A percentile compares a stretch with the other conserved stretches of the same genome.
These are phyloP conservation scores for Erinaceus europaeus DNA, from an alignment of 2,113 vertebrate species.

Conservation along the genomic window DNA sequence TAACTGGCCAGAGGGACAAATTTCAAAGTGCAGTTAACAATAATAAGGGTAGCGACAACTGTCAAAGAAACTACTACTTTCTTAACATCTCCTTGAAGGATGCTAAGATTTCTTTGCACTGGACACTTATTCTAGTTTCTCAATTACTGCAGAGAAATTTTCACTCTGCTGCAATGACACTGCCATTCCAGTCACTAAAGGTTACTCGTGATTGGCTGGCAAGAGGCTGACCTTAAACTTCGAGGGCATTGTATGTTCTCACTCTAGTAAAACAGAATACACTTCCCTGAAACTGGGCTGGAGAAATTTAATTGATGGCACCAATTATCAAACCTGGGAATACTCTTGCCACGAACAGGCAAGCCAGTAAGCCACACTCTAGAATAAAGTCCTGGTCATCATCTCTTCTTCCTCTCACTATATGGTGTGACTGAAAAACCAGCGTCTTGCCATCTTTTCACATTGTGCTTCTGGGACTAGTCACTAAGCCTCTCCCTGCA, in stretches of 20 bases:
- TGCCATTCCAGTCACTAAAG: background rate
- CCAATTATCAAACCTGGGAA: background rate
- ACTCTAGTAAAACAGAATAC: background rate
- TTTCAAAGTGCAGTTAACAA: background rate
- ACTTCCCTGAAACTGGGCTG: background rate
- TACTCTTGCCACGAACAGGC: background rate
- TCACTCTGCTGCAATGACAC: background rate
- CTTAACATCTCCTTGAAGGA: background rate
- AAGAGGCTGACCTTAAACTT: background rate
- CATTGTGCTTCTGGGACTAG: background rate
- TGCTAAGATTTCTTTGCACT: background rate
- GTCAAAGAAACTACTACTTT: too few species aligned
- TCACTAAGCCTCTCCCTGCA: background rate
- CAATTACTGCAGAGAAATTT: background rate
- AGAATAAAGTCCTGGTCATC: background rate
- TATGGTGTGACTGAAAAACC: background rate
- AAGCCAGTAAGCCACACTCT: background rate
- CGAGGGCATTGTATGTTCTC: background rate
- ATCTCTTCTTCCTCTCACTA: background rate
- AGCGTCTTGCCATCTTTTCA: background rate
- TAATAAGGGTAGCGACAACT: background rate
- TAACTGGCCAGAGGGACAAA: slow-evolving; percentile 51
- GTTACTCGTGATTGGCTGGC: background rate
- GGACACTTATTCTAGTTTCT: background rate
- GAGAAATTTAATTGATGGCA: background rate